Conservation (phyloP, 2,113 vertebrate species). For the Phyllostomus hastatus region DNA sequence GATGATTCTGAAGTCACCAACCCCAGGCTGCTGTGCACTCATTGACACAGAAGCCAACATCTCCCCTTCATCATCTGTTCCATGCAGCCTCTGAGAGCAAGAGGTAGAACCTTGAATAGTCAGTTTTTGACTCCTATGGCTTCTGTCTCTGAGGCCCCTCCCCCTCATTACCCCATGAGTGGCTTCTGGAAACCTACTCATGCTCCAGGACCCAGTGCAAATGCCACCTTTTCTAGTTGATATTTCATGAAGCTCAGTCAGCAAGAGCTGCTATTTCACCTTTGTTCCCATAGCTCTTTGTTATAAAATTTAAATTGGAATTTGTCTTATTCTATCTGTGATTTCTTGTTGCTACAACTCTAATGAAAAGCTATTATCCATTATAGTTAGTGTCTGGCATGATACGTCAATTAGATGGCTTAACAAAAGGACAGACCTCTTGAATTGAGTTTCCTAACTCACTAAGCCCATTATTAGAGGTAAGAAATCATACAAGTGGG, state of each 20-base stretch:
- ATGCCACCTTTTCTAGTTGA: neutral
- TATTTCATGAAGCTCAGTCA: neutral
- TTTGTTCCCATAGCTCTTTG: neutral
- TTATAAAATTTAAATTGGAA: neutral
- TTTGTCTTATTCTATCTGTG: neutral
- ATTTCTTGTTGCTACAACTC: neutral
- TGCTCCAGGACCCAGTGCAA: neutral
- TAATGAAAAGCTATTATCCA: neutral
- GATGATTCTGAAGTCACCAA: neutral
- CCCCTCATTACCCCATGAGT: neutral
- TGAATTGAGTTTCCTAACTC: neutral
- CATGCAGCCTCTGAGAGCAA: neutral
- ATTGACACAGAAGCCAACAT: neutral
- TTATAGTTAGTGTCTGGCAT: neutral
- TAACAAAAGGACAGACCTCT: slow-evolving; percentile 4
- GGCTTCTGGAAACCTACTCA: neutral
- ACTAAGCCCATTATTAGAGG: neutral
- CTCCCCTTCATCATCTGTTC: neutral
- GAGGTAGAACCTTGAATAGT: neutral
- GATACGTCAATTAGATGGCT: neutral
- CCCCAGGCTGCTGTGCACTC: neutral
- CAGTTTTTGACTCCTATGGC: neutral
- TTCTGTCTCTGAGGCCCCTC: neutral
- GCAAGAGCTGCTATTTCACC: neutral
- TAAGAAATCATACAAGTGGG: neutral